Evolutionary conservation across 2,113 vertebrate genomes (phyloP).

Genomic region (Verasper variegatus): DNA sequence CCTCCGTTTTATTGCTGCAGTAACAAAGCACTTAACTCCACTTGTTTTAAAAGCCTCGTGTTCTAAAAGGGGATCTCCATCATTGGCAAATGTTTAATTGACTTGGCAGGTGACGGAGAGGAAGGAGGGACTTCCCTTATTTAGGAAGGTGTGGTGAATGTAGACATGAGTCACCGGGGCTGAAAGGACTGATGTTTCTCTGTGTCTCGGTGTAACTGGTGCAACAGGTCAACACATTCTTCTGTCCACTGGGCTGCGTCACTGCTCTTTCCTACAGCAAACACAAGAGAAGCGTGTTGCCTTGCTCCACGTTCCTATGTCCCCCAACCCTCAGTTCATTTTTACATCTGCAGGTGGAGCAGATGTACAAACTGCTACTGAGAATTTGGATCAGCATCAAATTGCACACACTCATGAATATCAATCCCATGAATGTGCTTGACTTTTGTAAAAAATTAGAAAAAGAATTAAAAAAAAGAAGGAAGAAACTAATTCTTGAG

Average conservation of each 20-base stretch:
- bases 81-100: slow-evolving; percentile 45
- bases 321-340: slow-evolving; percentile 75
- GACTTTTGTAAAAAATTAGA: too few relatives aligned
- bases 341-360: not conserved
- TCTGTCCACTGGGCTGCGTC: slow-evolving; percentile 67
- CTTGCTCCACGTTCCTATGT: slow-evolving; percentile 50
- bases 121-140: not conserved
- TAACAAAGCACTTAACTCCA: slow-evolving; percentile 51
- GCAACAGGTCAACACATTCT: slow-evolving; percentile 58
- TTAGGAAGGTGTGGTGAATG: slow-evolving; percentile 16
- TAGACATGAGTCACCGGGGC: slow-evolving; percentile 14
- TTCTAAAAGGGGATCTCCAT: slow-evolving; percentile 44
- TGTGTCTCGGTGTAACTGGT: slow-evolving; percentile 59
- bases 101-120: slow-evolving; percentile 14
- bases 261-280: slow-evolving; percentile 58
- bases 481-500: too few relatives aligned
- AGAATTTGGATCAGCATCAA: too few relatives aligned
- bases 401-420: too few relatives aligned
- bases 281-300: slow-evolving; percentile 19
- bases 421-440: too few relatives aligned
- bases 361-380: not conserved
- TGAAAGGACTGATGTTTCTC: slow-evolving; percentile 19
- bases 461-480: too few relatives aligned
- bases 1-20: slow-evolving; percentile 10
- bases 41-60: slow-evolving; percentile 62